Conservation (phyloP, 2,113 vertebrate species). For the Cromileptes altivelis region DNA sequence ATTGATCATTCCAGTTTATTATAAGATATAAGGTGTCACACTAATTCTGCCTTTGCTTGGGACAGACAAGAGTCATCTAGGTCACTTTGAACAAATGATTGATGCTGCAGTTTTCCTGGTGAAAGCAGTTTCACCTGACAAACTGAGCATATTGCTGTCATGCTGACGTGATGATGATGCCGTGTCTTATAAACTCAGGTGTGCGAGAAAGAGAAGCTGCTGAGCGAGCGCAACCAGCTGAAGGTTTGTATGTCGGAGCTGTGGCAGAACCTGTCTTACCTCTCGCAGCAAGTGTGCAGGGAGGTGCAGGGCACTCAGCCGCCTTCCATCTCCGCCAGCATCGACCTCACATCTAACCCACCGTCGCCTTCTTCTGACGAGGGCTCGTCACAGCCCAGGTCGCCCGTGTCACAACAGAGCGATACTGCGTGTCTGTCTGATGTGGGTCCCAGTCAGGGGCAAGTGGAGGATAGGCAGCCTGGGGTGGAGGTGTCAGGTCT, state of each 20-base stretch:
- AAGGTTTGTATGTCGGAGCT: slow-evolving; percentile 97
- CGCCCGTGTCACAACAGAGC: slow-evolving; percentile 81
- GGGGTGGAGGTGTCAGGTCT: slow-evolving; percentile 15
- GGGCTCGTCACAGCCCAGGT: slow-evolving; percentile 76
- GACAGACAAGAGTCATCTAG: no score
- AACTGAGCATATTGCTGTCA: background rate
- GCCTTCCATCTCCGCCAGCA: slow-evolving; percentile 83
- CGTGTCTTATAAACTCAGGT: slow-evolving; percentile 82
- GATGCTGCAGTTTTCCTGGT: background rate
- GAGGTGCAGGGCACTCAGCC: slow-evolving; percentile 88
- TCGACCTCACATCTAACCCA: slow-evolving; percentile 82
- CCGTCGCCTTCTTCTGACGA: slow-evolving; percentile 81
- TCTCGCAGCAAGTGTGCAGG: slow-evolving; percentile 94
- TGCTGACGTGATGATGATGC: background rate
- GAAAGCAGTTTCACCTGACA: background rate
- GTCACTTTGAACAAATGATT: background rate
- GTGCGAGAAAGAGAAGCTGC: slow-evolving; percentile 94
- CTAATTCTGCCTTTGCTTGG: no score
- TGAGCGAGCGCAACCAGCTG: slow-evolving; percentile 95
- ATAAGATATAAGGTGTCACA: no score
- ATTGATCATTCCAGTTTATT: no score
- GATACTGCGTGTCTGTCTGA: slow-evolving; percentile 71
- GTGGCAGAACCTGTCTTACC: slow-evolving; percentile 95
- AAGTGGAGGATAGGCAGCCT: slow-evolving; percentile 64
- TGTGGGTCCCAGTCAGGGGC: slow-evolving; percentile 39